Conservation (phyloP, 2,888 invertebrate species). For the Liodrosophila aerea region DNA sequence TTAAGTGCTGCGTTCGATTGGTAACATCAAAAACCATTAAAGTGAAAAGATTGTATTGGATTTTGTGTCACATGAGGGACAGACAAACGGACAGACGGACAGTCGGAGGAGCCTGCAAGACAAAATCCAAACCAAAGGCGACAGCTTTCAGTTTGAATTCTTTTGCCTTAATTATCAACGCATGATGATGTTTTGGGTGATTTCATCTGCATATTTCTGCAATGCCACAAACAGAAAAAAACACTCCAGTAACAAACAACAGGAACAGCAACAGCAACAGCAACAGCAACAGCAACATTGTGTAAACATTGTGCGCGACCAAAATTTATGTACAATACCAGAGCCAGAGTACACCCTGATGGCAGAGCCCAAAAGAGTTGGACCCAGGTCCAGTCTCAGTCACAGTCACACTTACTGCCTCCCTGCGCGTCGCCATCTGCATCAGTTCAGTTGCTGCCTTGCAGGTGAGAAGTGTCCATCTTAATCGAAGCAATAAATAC, state of each 20-base stretch:
- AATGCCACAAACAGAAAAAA: conserved; percentile 32
- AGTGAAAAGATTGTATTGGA: conserved; percentile 74
- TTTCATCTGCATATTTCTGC: conserved; percentile 73
- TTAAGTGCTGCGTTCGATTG: conserved; percentile 2
- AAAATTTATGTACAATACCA: conserved; percentile 72
- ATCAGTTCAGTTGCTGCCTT: conserved; percentile 17
- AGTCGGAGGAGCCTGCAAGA: not conserved
- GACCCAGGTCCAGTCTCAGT: conserved; percentile 16
- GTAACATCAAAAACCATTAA: conserved; percentile 64
- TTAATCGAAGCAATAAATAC: conserved; percentile 79
- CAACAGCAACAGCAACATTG: conserved; percentile 53
- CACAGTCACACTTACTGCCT: conserved; percentile 16
- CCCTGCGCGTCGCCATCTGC: no score
- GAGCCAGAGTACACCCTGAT: conserved; percentile 19
- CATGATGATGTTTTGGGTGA: conserved; percentile 68
- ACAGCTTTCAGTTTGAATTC: conserved; percentile 68
- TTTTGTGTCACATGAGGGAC: conserved; percentile 53
- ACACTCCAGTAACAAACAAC: conserved; percentile 17
- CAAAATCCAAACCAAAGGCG: conserved; percentile 44
- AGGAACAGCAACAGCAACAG: conserved; percentile 27
- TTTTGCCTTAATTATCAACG: conserved; percentile 72
- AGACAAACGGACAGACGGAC: conserved; percentile 18
- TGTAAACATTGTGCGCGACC: conserved; percentile 71
- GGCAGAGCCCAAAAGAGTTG: conserved; percentile 15
- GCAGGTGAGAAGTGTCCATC: conserved; percentile 78